Conservation (phyloP, 2,888 invertebrate genomes). For the Idaea aversata region DNA sequence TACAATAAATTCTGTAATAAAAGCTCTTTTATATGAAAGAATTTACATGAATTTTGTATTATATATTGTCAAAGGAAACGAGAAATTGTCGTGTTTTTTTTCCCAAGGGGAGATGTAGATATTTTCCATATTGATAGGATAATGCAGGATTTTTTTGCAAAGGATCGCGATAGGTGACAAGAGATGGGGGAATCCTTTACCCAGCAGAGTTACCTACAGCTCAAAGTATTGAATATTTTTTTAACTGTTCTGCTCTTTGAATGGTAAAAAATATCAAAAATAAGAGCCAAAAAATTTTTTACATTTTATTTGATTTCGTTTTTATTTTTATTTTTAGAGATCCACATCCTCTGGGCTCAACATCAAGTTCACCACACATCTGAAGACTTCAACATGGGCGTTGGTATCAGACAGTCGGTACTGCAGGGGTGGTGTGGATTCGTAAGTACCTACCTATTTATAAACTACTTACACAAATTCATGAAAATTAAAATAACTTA, state of each 20-base stretch:
- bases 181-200: too few species aligned
- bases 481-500: too few species aligned
- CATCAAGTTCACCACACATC: constrained; percentile 96
- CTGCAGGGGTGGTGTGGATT: constrained; percentile 90
- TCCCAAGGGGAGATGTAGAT: background rate
- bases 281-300: too few species aligned
- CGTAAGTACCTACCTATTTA: constrained; percentile 76
- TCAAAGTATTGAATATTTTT: too few species aligned
- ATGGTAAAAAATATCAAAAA: too few species aligned
- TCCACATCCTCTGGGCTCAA: constrained; percentile 92
- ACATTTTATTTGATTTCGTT: background rate
- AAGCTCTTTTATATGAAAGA: background rate
- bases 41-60: background rate
- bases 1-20: background rate
- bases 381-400: constrained; percentile 93
- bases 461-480: background rate
- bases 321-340: constrained; percentile 79
- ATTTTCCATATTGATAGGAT: too few species aligned
- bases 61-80: background rate
- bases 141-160: too few species aligned
- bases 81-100: background rate
- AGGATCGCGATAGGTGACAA: too few species aligned
- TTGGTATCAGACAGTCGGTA: constrained; percentile 89
- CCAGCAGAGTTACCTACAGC: too few species aligned
- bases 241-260: too few species aligned